Conservation (phyloP, 2,888 invertebrate species). For the Lottia scabra region DNA sequence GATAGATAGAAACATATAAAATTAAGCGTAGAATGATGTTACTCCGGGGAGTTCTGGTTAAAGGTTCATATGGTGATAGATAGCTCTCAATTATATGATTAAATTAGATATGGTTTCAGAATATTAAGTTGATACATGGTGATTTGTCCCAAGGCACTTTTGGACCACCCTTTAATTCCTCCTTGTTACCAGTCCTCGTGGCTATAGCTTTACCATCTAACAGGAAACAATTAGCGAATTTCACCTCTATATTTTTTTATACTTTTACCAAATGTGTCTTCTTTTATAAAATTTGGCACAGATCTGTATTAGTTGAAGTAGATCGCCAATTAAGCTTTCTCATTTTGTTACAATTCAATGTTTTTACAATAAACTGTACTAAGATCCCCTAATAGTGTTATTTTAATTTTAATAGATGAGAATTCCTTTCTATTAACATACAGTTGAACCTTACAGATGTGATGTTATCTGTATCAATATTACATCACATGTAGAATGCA, state of each 20-base stretch:
- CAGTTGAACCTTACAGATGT: no score
- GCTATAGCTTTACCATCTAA: background rate
- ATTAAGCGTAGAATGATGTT: background rate
- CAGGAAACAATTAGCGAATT: background rate
- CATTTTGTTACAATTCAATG: no score
- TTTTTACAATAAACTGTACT: no score
- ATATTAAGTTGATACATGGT: background rate
- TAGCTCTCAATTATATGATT: background rate
- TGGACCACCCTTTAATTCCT: background rate
- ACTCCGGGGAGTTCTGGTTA: background rate
- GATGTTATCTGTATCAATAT: no score
- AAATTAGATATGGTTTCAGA: background rate
- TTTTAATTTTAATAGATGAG: no score
- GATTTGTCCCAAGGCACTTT: background rate
- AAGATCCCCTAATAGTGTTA: no score
- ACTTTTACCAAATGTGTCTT: no score
- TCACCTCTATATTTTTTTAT: background rate
- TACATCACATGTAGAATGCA: no score
- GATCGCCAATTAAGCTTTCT: no score
- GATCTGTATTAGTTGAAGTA: no score
- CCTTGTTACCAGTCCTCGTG: background rate
- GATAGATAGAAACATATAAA: background rate
- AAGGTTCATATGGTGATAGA: background rate
- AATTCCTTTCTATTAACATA: no score
- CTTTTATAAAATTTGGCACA: no score